Evolutionary conservation across 2,888 invertebrate species (phyloP).

Genomic region (Drosophila merina): DNA sequence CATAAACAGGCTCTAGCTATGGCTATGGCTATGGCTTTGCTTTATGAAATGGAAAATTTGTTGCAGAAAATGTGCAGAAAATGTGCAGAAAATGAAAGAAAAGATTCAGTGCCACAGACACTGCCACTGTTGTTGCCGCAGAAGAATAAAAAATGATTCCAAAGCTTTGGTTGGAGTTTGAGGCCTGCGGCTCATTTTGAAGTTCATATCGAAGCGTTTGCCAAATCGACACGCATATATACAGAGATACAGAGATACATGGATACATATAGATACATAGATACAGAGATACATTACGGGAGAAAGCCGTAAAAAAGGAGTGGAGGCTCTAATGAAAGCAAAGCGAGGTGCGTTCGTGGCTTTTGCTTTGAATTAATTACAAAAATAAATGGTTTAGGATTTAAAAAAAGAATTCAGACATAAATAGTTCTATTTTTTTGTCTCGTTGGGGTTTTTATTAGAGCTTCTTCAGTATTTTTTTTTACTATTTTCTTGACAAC

Average conservation of each 20-base stretch:
- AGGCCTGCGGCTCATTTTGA: slow-evolving; percentile 47
- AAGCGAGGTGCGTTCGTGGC: slow-evolving; percentile 22
- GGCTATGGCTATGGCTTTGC: slow-evolving; percentile 53
- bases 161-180: slow-evolving; percentile 15
- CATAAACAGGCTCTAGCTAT: slow-evolving; percentile 66
- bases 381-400: too few relatives aligned
- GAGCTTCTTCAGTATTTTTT: too few relatives aligned
- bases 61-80: slow-evolving; percentile 71
- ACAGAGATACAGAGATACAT: slow-evolving; percentile 25
- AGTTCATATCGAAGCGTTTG: slow-evolving; percentile 39
- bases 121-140: slow-evolving; percentile 28
- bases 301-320: slow-evolving; percentile 13
- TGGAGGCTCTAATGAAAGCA: slow-evolving; percentile 2
- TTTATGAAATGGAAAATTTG: slow-evolving; percentile 76
- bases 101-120: slow-evolving; percentile 27
- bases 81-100: slow-evolving; percentile 72
- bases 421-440: too few relatives aligned
- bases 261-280: slow-evolving; percentile 34
- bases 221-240: slow-evolving; percentile 62
- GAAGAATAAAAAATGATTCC: slow-evolving; percentile 30
- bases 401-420: neutral
- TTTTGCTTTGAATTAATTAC: neutral
- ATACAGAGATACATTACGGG: slow-evolving; percentile 14
- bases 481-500: slow-evolving; percentile 21
- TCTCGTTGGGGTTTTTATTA: too few relatives aligned